Conservation (phyloP, 2,888 invertebrate genomes). For the Chironomus riparius region DNA sequence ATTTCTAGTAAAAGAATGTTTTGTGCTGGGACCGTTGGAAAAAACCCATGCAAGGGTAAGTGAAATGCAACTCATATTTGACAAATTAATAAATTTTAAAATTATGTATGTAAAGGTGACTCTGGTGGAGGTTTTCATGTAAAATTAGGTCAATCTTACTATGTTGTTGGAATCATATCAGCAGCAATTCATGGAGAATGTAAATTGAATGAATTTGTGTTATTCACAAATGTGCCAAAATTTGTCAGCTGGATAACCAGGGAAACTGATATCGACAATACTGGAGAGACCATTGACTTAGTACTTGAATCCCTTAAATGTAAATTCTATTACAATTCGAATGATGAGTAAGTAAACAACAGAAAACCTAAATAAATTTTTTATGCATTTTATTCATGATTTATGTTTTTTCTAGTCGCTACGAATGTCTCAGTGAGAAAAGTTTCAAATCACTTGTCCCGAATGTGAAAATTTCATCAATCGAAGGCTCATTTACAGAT, state of each 20-base stretch:
- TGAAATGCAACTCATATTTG: no score
- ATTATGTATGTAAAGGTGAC: no score
- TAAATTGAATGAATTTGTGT: neutral
- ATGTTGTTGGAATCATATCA: neutral
- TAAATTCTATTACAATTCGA: neutral
- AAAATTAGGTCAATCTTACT: neutral
- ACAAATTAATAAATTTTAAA: no score
- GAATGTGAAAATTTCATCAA: neutral
- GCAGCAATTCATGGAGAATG: neutral
- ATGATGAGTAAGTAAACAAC: neutral
- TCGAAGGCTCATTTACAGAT: neutral
- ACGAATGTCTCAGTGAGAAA: neutral
- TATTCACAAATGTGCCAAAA: neutral
- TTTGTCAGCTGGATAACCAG: neutral
- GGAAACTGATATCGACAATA: neutral
- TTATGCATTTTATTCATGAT: no score
- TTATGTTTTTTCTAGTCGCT: neutral
- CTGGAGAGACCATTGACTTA: neutral
- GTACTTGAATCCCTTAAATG: neutral
- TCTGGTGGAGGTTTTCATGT: neutral
- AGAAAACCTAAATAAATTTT: no score
- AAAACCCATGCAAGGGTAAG: neutral
- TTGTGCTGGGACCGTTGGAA: neutral
- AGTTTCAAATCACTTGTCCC: neutral
- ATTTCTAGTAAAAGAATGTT: neutral